Conservation (phyloP, 2,113 vertebrate species). For the Carassius carassius region DNA sequence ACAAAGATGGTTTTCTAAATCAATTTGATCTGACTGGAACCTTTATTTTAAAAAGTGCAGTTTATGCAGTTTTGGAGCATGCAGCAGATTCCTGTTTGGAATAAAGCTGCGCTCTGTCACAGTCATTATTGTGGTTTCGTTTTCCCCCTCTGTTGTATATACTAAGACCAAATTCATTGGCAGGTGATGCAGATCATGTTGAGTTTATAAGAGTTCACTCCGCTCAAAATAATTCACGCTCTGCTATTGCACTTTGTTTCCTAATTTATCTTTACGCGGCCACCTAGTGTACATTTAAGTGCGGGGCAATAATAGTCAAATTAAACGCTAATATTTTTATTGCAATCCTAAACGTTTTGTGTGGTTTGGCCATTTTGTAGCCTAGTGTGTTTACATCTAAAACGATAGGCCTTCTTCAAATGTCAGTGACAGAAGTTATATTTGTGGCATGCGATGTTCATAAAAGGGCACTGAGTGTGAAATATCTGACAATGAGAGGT, state of each 20-base stretch:
- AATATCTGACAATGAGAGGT: too few relatives aligned
- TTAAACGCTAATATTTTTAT: background rate
- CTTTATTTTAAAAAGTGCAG: conserved; percentile 6
- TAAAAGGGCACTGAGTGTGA: background rate
- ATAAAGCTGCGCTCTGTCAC: conserved; percentile 15
- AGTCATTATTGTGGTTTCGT: conserved; percentile 26
- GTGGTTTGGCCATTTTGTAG: background rate
- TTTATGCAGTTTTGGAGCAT: background rate
- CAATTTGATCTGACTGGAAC: background rate
- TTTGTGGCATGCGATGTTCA: background rate
- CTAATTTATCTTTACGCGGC: background rate
- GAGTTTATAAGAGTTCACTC: conserved; percentile 9
- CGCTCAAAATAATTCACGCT: conserved; percentile 20
- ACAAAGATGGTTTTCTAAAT: background rate
- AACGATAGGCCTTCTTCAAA: background rate
- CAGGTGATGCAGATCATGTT: conserved; percentile 30
- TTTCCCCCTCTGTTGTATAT: background rate
- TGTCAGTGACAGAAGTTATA: conserved; percentile 4
- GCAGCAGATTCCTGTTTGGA: conserved; percentile 5
- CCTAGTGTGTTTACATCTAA: too few relatives aligned
- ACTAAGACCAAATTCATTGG: conserved; percentile 10
- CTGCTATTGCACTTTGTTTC: conserved; percentile 7
- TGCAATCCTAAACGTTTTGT: background rate
- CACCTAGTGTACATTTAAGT: background rate
- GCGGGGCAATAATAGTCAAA: background rate